Base-by-base conservation (phyloP, 2,888 invertebrate species). In the Acholoe squamosa region DNA sequence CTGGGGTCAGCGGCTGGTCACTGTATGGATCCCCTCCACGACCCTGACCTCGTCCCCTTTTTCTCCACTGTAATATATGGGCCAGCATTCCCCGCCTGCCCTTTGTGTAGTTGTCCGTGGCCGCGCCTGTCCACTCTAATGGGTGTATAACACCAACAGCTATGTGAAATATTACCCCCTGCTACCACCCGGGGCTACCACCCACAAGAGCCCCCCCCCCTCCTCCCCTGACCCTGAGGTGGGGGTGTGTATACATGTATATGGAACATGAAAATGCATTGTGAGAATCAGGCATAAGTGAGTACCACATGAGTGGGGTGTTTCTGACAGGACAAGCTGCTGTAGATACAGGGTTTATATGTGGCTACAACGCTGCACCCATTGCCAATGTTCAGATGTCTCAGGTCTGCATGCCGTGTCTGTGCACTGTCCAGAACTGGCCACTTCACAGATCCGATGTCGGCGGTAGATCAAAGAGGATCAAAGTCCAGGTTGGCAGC, bases 391-490 rank as follows among this genome's bases (percentile, higher is more conserved):
- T 80, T 80, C 80, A 80, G 80, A 33, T 80, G 80, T 80, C 80
- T 80, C 80, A 0, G 80, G 34, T 80, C 80, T 80, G 80, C 80
- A 5, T 0, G 7, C 80, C 22, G 80, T 80, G 80, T 80, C 80
- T 80, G 80, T 80, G 80, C 43, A 34, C 80, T 80, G 80, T 80
- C 80, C 80, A 80, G 80, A 43, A 80, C 80, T 80, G 80, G 80
- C 80, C 80, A 80, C 80, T 80, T 80, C 80, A 80, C 16, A 80
- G 80, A 25, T 19, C 80, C 80, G 34, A 80, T 22, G 34, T 19
- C 34, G 80, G 80, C 34, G 76, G 34, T 5, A 34, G 80, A 80
- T 80, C 80, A 80, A 43, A 80, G n/a, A 43, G 80, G 80, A 80
- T 80, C 80, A 80, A 80, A 80, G 80, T 19, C 22, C 34, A 43